Base-by-base conservation (phyloP, 37 sponge, comb jelly and placozoan species). In the Ephydatia muelleri region DNA sequence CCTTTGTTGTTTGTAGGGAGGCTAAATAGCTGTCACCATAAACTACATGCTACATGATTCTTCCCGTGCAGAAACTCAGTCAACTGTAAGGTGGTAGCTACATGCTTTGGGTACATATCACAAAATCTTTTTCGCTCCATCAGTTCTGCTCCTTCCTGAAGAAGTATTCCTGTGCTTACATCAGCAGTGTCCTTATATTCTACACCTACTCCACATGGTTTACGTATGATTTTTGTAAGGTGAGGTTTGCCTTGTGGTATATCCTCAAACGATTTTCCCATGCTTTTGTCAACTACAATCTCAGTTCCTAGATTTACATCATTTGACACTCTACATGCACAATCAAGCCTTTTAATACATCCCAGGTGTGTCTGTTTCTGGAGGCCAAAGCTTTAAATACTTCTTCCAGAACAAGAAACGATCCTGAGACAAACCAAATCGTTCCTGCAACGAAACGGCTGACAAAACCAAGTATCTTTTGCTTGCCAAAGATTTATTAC, bases 81-180 rank as follows among this genome's bases (percentile, higher is more conserved):
- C 43, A 43, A 43, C 43, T 9, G 43, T 43, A 43, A 43, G 43
- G 43, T 43, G 57, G 57, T 57, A 57, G 57, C 57, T 57, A 57
- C 57, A 57, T 57, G 57, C 57, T 57, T 57, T 57, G 57, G 57
- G 57, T 57, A 57, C 14, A 57, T 11, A 57, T 57, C 57, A 57
- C 57, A 57, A 57, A 57, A 57, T 21, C 43, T 57, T 57, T 57
- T 57, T 57, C 19, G 57, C 57, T 57, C 57, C 57, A 57, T 57
- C 57, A 19, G 57, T 14, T 57, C 57, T 57, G 57, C 57, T 57
- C 57, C 19, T 16, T 57, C 57, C 19, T 57, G 57, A 57, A 57
- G 57, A 57, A 57, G 57, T 57, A 57, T 57, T 57, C 57, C 57
- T 57, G 57, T 57, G 57, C 57, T 57, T 57, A 57, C 57, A 57